Evolutionary conservation across 2,113 vertebrate genomes (phyloP), one percentile per base, ranked within the genome.

Genomic region (Euleptes europaea): DNA sequence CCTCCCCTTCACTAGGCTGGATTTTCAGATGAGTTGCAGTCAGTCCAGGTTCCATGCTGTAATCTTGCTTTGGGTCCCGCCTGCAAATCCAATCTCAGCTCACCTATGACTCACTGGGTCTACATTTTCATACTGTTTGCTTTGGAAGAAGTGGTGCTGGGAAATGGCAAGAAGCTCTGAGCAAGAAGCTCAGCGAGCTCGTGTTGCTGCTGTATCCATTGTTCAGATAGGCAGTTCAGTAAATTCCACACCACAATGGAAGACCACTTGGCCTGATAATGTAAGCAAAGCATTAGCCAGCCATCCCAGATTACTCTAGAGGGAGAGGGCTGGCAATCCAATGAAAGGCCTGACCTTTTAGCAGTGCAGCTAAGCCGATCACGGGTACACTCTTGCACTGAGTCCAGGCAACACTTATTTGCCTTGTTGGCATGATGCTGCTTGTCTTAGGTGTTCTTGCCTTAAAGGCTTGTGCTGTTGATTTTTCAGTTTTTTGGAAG

Each of bases 1-100:
- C 85, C 95, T 92, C 44, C 95, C 96, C 88, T 90, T 94, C 81
- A 97, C 87, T 85, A 31, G 95, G 90, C 86, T 92, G 84, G 21
- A 97, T 63, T 0, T 94, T 94, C 91, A 97, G 86, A 85, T 95
- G 94, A 76, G 90, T 95, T 80, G 94, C 92, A 0, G 92, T 90
- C 86, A 97, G 82, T 79, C 92, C 94, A 87, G n/a, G 82, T 54
- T 94, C 88, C 94, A 95, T 95, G 75, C 63, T 1, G 87, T 42
- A 1, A 9, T 5, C 76, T 47, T 49, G 21, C 26, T 23, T 60
- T 0, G 9, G 0, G 23, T 2, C n/a, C 54, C 82, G 63, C 83
- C 2, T 0, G 3, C 2, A 51, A 60, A 7, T 49, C 35, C 82
- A 0, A 13, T 23, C 63, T 78, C 35, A 1, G 14, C 15, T 5